These are phyloP conservation scores for Drosophila melanica DNA, from an alignment of 1,140 invertebrate genomes.

Conservation along the genomic window DNA sequence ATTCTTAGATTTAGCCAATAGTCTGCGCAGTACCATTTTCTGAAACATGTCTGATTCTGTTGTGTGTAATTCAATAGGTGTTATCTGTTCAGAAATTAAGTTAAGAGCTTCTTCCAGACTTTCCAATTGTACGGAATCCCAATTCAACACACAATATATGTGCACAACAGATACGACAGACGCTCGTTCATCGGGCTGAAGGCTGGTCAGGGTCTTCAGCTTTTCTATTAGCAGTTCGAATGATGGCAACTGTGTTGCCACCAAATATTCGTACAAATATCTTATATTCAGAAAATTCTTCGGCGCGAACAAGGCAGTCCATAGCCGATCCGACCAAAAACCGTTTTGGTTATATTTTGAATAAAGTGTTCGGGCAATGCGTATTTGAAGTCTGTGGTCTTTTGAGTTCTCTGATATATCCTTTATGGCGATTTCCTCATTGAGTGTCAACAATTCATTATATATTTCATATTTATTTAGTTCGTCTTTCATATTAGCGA, in stretches of 20 bases:
- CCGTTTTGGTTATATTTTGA: slow-evolving; percentile 30
- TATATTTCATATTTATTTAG: slow-evolving; percentile 6
- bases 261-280: slow-evolving; percentile 87
- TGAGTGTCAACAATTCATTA: slow-evolving; percentile 41
- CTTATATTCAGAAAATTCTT: slow-evolving; percentile 87
- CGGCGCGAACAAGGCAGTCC: slow-evolving; percentile 85
- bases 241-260: slow-evolving; percentile 57
- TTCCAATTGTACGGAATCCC: slow-evolving; percentile 3
- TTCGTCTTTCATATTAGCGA: neutral
- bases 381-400: slow-evolving; percentile 83
- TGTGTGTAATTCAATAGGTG: neutral
- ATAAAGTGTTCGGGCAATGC: slow-evolving; percentile 79
- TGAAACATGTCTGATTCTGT: neutral
- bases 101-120: neutral
- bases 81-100: neutral
- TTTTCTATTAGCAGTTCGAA: slow-evolving; percentile 34
- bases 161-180: slow-evolving; percentile 62
- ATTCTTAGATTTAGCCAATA: neutral
- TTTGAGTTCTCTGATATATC: slow-evolving; percentile 59
- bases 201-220: slow-evolving; percentile 21
- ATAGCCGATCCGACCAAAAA: slow-evolving; percentile 69
- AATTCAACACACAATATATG: slow-evolving; percentile 41
- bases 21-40: neutral
- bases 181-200: slow-evolving; percentile 56
- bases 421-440: slow-evolving; percentile 43